Evolutionary conservation across 2,113 vertebrate genomes (phyloP).

Genomic region (Perca fluviatilis): DNA sequence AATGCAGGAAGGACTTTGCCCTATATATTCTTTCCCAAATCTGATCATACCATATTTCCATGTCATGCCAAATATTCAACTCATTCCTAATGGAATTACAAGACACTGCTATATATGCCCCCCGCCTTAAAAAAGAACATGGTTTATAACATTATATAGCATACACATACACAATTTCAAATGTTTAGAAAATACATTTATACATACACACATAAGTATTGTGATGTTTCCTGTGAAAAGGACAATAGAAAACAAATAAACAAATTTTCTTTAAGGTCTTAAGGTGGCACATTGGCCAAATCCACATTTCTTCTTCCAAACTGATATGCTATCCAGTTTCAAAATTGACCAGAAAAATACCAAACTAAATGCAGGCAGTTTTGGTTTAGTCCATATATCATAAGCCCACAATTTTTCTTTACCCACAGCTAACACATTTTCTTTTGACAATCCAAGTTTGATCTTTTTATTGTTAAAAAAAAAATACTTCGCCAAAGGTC

Average conservation of each 20-base stretch:
- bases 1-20: too few species aligned
- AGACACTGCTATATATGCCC: neutral
- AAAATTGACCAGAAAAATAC: neutral
- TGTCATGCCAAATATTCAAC: too few species aligned
- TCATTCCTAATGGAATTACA: neutral
- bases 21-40: too few species aligned
- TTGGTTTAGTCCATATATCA: neutral
- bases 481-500: neutral
- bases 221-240: neutral
- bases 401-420: neutral
- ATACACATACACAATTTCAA: neutral
- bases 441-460: neutral
- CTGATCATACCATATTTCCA: too few species aligned
- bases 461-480: neutral
- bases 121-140: neutral
- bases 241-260: neutral
- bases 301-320: neutral
- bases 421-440: neutral
- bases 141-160: too few species aligned
- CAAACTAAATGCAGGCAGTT: neutral
- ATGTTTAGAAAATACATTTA: neutral
- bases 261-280: neutral
- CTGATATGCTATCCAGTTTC: neutral
- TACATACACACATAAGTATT: neutral
- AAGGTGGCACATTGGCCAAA: neutral